These are phyloP conservation scores for Cirrhinus mrigala DNA, from an alignment of 2,797 vertebrate species.

Conservation along the genomic window DNA sequence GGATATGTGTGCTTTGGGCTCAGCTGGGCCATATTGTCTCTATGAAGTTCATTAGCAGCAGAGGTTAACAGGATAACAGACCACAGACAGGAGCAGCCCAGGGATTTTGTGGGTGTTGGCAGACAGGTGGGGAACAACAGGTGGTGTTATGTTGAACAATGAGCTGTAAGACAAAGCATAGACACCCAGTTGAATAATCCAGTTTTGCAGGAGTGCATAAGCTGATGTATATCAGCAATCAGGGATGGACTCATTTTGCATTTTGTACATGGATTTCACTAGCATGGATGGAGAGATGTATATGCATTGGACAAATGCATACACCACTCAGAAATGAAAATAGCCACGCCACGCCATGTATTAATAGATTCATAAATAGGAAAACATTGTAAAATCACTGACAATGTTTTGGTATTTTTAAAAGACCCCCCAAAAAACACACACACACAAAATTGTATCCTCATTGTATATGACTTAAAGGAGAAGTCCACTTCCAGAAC, in stretches of 20 bases:
- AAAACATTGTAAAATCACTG: too few relatives aligned
- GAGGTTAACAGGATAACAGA: slow-evolving; percentile 30
- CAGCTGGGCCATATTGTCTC: slow-evolving; percentile 27
- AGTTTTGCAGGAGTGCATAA: neutral
- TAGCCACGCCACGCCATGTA: neutral
- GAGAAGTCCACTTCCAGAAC: too few relatives aligned
- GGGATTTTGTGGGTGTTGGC: slow-evolving; percentile 11
- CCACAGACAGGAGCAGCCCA: slow-evolving; percentile 12
- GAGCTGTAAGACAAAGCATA: neutral
- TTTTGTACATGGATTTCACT: neutral
- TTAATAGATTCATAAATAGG: neutral
- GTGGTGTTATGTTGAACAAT: slow-evolving; percentile 12
- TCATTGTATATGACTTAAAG: too few relatives aligned
- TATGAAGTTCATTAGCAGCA: slow-evolving; percentile 42
- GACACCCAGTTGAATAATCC: neutral
- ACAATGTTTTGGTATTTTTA: too few relatives aligned
- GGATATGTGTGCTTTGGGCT: slow-evolving; percentile 3
- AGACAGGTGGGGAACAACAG: slow-evolving; percentile 27
- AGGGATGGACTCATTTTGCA: neutral
- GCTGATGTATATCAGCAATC: neutral
- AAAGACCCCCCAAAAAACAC: too few relatives aligned
- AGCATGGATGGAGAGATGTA: neutral
- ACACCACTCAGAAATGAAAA: too few relatives aligned
- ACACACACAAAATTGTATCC: too few relatives aligned
- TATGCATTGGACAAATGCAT: neutral